phyloP scores from a whole-genome alignment of 1,140 invertebrate species.

The Holcopasites calliopsidis region DNA sequence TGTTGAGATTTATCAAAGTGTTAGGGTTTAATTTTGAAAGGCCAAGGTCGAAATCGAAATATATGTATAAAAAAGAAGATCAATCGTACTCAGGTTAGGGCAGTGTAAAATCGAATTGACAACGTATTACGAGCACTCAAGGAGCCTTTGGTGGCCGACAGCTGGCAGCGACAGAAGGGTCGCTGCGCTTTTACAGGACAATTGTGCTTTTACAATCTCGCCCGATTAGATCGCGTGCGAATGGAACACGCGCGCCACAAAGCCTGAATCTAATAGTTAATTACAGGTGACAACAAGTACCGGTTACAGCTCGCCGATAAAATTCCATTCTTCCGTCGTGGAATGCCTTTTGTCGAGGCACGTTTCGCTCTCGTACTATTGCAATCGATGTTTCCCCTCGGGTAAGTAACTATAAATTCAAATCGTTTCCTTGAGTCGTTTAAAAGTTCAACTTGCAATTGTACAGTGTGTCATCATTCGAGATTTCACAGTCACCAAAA shows the following conservation, averaged over 20 bases:
- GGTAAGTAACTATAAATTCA: not conserved
- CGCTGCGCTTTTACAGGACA: slow-evolving; percentile 1
- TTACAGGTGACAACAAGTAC: slow-evolving; percentile 30
- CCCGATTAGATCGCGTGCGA: slow-evolving; percentile 50
- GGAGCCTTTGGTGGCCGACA: too few relatives aligned
- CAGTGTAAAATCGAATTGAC: not conserved
- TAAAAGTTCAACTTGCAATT: too few relatives aligned
- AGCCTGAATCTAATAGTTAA: slow-evolving; percentile 27
- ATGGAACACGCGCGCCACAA: slow-evolving; percentile 9
- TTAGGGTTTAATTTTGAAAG: not conserved
- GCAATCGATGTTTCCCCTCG: slow-evolving; percentile 5
- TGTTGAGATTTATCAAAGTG: too few relatives aligned
- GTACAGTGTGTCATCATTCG: too few relatives aligned
- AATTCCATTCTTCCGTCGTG: slow-evolving; percentile 16
- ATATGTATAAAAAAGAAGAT: too few relatives aligned
- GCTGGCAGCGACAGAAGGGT: too few relatives aligned
- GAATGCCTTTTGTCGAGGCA: not conserved
- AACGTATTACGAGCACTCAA: not conserved
- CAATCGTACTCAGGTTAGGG: not conserved
- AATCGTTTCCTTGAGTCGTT: slow-evolving; percentile 1
- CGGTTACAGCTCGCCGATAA: slow-evolving; percentile 15
- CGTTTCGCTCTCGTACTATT: not conserved
- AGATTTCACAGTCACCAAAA: not conserved
- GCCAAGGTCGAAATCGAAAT: not conserved
- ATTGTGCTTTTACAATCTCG: slow-evolving; percentile 40